Percentiles rank a stretch among this genome's conserved stretches.
Evolutionary conservation across 1,140 invertebrate genomes (phyloP).

Genomic region (Aphelinus atriplicis): DNA sequence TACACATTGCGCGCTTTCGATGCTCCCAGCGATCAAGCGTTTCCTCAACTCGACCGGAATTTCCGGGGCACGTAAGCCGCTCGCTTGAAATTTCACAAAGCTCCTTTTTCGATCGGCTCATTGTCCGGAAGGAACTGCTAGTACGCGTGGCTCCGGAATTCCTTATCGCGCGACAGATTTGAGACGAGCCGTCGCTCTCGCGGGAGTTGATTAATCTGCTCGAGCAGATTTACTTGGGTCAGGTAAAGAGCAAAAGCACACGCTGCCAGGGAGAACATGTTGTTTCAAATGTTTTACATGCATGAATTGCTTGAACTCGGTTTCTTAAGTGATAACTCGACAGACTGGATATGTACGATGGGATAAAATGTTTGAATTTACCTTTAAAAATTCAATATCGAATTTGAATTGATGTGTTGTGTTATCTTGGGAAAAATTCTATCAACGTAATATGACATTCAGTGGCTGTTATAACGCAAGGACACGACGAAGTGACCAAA

Average conservation of each 20-base stretch:
- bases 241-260: background rate
- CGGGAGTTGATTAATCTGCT: slow-evolving; percentile 29
- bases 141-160: slow-evolving; percentile 21
- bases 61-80: slow-evolving; percentile 47
- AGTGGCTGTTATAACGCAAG: no score
- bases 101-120: background rate
- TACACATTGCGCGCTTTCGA: background rate
- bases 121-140: slow-evolving; percentile 11
- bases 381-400: no score
- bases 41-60: slow-evolving; percentile 47
- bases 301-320: background rate
- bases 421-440: no score
- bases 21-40: slow-evolving; percentile 26
- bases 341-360: no score
- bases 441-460: no score
- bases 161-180: slow-evolving; percentile 26
- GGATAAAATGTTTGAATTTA: no score
- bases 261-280: background rate
- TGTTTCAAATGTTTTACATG: slow-evolving; percentile 9
- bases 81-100: slow-evolving; percentile 37
- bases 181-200: background rate
- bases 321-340: no score
- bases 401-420: no score
- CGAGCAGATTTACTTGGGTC: slow-evolving; percentile 12
- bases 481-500: no score